Conservation (phyloP, 2,113 vertebrate species). For the Antechinus flavipes region DNA sequence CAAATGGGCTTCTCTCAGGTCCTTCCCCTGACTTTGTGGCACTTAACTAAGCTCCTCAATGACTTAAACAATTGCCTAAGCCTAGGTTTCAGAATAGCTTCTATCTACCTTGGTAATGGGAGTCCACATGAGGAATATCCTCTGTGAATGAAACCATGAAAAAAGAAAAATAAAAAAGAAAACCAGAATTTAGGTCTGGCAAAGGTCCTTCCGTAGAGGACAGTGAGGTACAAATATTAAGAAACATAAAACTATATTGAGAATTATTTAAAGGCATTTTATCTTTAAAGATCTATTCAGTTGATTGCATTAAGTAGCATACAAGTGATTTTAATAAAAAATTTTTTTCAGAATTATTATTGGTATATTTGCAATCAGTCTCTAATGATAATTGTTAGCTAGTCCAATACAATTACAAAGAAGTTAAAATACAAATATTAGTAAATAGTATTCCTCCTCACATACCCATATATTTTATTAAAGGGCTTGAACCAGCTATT, state of each 20-base stretch:
- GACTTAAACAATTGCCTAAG: not conserved
- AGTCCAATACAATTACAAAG: not conserved
- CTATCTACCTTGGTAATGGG: not conserved
- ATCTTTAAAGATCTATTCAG: not conserved
- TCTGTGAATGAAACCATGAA: not conserved
- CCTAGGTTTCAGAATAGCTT: not conserved
- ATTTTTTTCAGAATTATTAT: not conserved
- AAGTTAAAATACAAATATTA: not conserved
- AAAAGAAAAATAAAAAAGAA: not conserved
- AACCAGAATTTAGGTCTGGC: not conserved
- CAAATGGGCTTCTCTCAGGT: not conserved
- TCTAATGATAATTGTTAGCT: not conserved
- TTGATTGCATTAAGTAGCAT: not conserved
- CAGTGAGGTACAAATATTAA: not conserved
- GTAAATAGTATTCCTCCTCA: not conserved
- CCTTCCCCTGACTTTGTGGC: not conserved
- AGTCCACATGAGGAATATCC: not conserved
- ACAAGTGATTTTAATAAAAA: not conserved
- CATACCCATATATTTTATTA: not conserved
- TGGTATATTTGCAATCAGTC: not conserved
- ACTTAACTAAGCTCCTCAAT: not conserved
- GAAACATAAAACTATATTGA: not conserved
- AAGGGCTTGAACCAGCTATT: not conserved
- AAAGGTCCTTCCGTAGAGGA: not conserved
- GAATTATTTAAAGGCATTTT: not conserved